Conservation (phyloP, 2,888 invertebrate genomes). For the Chydorus sphaericus region DNA sequence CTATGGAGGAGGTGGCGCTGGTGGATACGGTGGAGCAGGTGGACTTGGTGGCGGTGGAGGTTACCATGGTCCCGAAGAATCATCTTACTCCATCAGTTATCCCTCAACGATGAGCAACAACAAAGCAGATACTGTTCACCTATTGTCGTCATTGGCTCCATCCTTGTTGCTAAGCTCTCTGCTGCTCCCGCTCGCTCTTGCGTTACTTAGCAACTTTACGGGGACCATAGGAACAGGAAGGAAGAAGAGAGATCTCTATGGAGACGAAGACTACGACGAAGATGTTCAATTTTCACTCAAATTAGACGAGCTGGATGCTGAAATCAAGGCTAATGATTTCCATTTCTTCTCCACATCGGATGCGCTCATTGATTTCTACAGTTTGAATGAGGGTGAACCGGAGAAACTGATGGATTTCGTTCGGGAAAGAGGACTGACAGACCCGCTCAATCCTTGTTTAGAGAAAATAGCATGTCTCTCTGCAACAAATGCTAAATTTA, state of each 20-base stretch:
- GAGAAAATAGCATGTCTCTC: conserved; percentile 2
- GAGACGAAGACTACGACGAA: background rate
- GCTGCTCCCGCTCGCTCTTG: background rate
- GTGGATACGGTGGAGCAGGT: background rate
- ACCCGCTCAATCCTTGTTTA: background rate
- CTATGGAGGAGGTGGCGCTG: background rate
- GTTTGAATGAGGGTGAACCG: background rate
- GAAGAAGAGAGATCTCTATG: background rate
- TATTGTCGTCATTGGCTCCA: conserved; percentile 5
- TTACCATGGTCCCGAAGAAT: background rate
- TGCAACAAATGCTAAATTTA: background rate
- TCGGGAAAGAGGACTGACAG: background rate
- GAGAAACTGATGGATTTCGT: background rate
- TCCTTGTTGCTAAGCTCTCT: background rate
- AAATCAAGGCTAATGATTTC: background rate
- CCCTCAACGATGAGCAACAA: no score
- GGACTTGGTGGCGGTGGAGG: background rate
- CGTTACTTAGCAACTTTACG: background rate
- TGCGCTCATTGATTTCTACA: background rate
- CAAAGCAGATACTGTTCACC: conserved; percentile 4
- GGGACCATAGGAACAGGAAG: background rate
- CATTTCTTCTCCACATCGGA: background rate
- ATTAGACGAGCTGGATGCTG: background rate
- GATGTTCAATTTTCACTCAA: background rate
- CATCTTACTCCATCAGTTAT: conserved; percentile 3